phyloP scores from a whole-genome alignment of 2,113 vertebrate genomes.

The Rhinolophus ferrumequinum region DNA sequence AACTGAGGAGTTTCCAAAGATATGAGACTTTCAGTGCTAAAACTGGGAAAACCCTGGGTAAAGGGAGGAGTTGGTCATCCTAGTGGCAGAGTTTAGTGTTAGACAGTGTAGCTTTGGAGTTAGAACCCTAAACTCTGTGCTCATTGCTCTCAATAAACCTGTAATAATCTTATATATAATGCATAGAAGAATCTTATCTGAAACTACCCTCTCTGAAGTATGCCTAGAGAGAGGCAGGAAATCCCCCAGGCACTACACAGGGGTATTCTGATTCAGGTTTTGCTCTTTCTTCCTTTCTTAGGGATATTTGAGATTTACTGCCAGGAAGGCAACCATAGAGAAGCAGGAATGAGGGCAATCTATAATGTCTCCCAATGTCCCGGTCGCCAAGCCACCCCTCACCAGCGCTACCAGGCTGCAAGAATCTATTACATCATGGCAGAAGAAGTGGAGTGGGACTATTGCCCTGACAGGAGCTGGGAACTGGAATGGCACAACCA shows the following conservation, averaged over 20 bases:
- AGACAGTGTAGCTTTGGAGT: neutral
- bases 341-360: constrained; percentile 85
- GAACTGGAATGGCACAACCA: constrained; percentile 83
- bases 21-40: neutral
- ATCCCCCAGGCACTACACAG: neutral
- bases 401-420: constrained; percentile 42
- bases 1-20: neutral
- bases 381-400: neutral
- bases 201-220: neutral
- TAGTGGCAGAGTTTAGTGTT: neutral
- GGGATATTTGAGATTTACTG: constrained; percentile 87
- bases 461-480: constrained; percentile 84
- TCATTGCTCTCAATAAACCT: constrained; percentile 28
- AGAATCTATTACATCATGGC: constrained; percentile 83
- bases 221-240: neutral
- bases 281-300: constrained; percentile 56
- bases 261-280: neutral
- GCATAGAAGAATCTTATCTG: neutral
- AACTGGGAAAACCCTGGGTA: neutral
- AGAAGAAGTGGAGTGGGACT: constrained; percentile 87
- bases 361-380: constrained; percentile 84
- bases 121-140: neutral
- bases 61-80: neutral
- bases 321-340: constrained; percentile 84
- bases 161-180: constrained; percentile 2